These are phyloP conservation scores for Ectobius pallidus DNA, from an alignment of 2,888 invertebrate genomes.

Conservation along the genomic window DNA sequence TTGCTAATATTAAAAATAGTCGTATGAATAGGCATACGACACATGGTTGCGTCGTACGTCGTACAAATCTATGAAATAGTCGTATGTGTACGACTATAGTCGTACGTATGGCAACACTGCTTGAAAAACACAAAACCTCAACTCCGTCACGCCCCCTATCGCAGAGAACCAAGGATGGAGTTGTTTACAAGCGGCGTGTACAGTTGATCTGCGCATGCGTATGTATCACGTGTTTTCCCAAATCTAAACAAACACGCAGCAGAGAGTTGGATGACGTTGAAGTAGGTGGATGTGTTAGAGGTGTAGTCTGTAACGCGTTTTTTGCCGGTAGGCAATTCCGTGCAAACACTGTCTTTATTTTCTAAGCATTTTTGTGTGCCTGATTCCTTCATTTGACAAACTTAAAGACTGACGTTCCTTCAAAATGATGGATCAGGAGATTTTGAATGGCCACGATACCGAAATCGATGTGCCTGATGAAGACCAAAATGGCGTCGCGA, in stretches of 20 bases:
- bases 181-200: conserved; percentile 29
- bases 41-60: no score
- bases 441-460: conserved; percentile 43
- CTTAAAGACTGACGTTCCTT: conserved; percentile 27
- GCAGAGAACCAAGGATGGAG: conserved; percentile 22
- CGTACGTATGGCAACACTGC: no score
- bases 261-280: conserved; percentile 13
- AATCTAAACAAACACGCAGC: conserved; percentile 19
- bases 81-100: no score
- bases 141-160: not conserved
- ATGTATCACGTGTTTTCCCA: conserved; percentile 23
- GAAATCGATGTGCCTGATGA: conserved; percentile 40
- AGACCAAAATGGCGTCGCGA: conserved; percentile 43
- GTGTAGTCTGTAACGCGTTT: not conserved
- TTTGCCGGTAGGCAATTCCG: conserved; percentile 23
- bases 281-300: not conserved
- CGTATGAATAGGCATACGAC: no score
- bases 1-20: no score
- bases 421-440: conserved; percentile 44
- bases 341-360: conserved; percentile 10
- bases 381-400: conserved; percentile 9
- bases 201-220: conserved; percentile 32
- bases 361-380: conserved; percentile 19
- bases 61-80: no score
- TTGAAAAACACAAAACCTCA: no score